These are phyloP conservation scores for Coreoperca whiteheadi DNA, from an alignment of 2,113 vertebrate species.

Conservation along the genomic window DNA sequence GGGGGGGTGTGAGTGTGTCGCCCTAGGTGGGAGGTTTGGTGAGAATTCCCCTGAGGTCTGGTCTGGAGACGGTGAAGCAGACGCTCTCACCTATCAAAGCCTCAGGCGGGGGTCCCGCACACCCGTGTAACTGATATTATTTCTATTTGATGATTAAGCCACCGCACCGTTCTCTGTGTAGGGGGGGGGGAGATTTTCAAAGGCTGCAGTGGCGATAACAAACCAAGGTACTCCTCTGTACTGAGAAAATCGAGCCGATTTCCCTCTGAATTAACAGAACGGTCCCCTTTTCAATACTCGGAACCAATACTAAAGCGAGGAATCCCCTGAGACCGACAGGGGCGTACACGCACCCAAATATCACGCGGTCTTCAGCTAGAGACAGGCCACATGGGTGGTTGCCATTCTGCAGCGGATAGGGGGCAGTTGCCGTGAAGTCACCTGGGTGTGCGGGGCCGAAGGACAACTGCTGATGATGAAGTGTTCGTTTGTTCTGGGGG, in stretches of 20 bases:
- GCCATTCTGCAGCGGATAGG: conserved; percentile 36
- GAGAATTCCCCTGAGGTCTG: conserved; percentile 74
- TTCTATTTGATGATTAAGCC: conserved; percentile 73
- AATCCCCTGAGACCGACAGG: too few relatives aligned
- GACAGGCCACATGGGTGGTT: conserved; percentile 28
- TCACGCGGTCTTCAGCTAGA: too few relatives aligned
- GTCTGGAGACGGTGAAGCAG: conserved; percentile 74
- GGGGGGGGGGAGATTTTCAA: background rate
- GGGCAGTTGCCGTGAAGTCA: conserved; percentile 73
- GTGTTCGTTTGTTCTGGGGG: conserved; percentile 84
- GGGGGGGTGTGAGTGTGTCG: conserved; percentile 46
- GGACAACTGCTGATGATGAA: conserved; percentile 87
- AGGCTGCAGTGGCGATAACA: conserved; percentile 11
- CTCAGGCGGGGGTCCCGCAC: conserved; percentile 76
- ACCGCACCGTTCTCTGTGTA: conserved; percentile 12
- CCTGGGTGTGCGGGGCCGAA: conserved; percentile 81
- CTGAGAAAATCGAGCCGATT: background rate
- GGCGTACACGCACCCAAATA: too few relatives aligned
- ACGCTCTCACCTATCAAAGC: conserved; percentile 83
- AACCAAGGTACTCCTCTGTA: conserved; percentile 12
- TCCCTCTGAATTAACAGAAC: background rate
- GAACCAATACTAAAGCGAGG: background rate
- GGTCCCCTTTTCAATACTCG: background rate
- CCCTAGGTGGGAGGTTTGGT: conserved; percentile 69
- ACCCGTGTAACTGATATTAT: conserved; percentile 83